Base-by-base conservation (phyloP, 2,797 vertebrate genomes). In the Sarcoramphus papa region DNA sequence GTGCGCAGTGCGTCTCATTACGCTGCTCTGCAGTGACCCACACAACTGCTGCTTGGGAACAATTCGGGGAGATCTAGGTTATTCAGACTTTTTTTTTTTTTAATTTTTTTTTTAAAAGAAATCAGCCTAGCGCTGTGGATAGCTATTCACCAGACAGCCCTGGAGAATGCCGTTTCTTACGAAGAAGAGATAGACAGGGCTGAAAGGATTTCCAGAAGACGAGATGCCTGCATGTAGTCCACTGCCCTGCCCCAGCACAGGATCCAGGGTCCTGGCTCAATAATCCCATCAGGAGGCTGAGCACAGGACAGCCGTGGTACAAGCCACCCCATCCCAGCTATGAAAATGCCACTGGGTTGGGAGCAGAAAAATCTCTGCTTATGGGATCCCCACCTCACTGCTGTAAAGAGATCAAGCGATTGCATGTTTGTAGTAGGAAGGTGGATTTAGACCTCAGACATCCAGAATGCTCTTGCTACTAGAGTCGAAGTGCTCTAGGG, bases 31-130 rank as follows among this genome's bases (percentile, higher is more conserved):
- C 85, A 80, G 79, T 7, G 31, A 91, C 91, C 76, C 73, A 72
- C 92, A 94, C 75, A 91, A 92, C 68, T 69, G 72, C 81, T 91
- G 89, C 81, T 95, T 81, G 68, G 76, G 92, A 95, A 73, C 47
- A 68, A 80, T n/a, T 33, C 8, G 2, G 50, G n/a, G 47, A 84
- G 45, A 69, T 74, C 1, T 14, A 76, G 18, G 56, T 74, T 59
- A 80, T 77, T 70, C 57, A 37, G 6, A 45, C 9, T 37, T 37
- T 37, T 37, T 62, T 15, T 74, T 21, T 33, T 17, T 22, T 25
- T 18, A 37, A 37, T 10, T 21, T 2, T 21, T 15, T 41, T 33
- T 45, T 51, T 15, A 23, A 63, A 48, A 73, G 3, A 60, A 68
- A 28, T 75, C 24, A 75, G 50, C 62, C 65, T 50, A 56, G 51